Evolutionary conservation across 2,888 invertebrate species (phyloP), one percentile per base, ranked within the genome.

Genomic region (Colostygia pectinataria): DNA sequence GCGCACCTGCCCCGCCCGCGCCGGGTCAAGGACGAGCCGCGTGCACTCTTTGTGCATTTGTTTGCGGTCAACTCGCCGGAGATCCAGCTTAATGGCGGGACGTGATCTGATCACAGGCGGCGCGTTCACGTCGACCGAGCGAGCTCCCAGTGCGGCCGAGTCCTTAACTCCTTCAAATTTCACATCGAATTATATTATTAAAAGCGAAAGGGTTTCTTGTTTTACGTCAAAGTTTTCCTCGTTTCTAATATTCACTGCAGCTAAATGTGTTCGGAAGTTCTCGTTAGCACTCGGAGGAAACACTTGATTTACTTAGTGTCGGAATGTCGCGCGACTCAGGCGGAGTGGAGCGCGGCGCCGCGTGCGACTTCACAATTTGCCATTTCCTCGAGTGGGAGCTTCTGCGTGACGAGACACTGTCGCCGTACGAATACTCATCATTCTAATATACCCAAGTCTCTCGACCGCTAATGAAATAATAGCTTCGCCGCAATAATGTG

Each of bases 11-110:
- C 53, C 45, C 33, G 39, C 20, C 52, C 42, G 39, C 29, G 34
- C 48, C 49, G 58, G 66, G 68, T 65, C 68, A 68, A 70, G 69
- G 69, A 57, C 67, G 48, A 44, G 27, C 25, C 29, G 18, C 15
- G 50, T 34, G 44, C 14, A 29, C 37, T 37, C 47, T 47, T 55
- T 51, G 34, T 46, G 39, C 46, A 46, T 48, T 43, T 28, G 55
- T 49, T 50, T 48, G 53, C 43, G 54, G 56, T 53, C 36, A 45
- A 32, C 31, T 40, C 34, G 13, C 53, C 8, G 15, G 33, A 34
- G 46, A 51, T 55, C 27, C 33, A 33, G 28, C 49, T 49, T 66
- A 63, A 62, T 61, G 63, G 55, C 48, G 28, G 58, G 43, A 66
- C 66, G 66, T 66, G 67, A 61, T 59, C 51, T 43, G 61, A 65